A percentile compares a stretch with the other conserved stretches of the same genome.
Evolutionary conservation across 2,797 vertebrate species (phyloP).

Genomic region (Pteropus rufus): DNA sequence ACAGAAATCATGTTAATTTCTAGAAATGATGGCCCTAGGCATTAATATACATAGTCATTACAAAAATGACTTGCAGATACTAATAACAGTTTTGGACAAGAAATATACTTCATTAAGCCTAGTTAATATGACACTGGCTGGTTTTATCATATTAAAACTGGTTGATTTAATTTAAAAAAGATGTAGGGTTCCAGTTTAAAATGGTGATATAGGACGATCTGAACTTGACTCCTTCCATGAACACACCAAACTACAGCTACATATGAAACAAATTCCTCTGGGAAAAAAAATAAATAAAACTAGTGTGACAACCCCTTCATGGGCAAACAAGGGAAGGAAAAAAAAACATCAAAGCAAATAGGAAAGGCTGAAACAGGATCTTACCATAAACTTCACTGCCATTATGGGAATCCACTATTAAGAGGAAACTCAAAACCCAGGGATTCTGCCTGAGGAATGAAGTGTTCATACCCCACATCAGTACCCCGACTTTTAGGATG

Average conservation of each 20-base stretch:
- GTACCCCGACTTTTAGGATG: too few species aligned
- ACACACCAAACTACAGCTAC: not conserved
- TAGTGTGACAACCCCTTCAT: not conserved
- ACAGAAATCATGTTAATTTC: not conserved
- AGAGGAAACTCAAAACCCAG: not conserved
- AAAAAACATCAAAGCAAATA: not conserved
- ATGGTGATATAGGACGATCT: not conserved
- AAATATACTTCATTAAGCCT: not conserved
- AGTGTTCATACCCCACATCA: too few species aligned
- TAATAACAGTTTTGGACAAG: not conserved
- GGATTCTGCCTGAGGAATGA: not conserved
- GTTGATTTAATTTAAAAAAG: not conserved
- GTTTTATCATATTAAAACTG: not conserved
- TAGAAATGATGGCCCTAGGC: not conserved
- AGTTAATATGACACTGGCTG: not conserved
- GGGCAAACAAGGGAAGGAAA: not conserved
- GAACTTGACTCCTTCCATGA: not conserved
- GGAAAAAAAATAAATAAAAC: not conserved
- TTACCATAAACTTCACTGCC: not conserved
- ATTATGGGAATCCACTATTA: not conserved
- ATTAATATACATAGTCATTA: not conserved
- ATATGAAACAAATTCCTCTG: not conserved
- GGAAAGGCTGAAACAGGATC: not conserved
- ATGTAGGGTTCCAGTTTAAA: not conserved
- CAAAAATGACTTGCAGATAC: not conserved